Conservation (phyloP, 2,113 vertebrate genomes). For the Rhagologus leucostigma region DNA sequence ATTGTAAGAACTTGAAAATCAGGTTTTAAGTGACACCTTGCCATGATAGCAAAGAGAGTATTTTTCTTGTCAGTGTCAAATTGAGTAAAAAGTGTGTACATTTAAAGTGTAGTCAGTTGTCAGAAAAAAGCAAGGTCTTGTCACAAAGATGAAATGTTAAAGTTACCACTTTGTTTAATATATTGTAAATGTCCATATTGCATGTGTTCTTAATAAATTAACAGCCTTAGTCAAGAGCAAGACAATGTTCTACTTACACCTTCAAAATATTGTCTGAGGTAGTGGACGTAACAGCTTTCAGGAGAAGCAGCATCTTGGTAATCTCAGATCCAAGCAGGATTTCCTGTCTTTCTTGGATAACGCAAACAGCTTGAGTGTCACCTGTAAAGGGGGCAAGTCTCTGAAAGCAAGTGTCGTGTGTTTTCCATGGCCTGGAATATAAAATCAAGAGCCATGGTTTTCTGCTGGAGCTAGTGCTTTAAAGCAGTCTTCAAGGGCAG, state of each 20-base stretch:
- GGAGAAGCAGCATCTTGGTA: background rate
- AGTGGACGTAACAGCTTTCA: background rate
- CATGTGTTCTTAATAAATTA: background rate
- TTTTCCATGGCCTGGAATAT: background rate
- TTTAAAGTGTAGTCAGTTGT: conserved; percentile 15
- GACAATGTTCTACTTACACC: background rate
- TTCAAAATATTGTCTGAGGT: background rate
- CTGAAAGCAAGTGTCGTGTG: background rate
- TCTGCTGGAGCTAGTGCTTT: background rate
- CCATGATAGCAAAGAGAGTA: background rate
- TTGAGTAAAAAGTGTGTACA: background rate
- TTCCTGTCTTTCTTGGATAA: background rate
- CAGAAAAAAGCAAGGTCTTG: background rate
- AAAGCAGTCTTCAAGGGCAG: background rate
- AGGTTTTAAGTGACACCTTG: background rate
- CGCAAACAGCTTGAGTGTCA: background rate
- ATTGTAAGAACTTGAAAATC: background rate
- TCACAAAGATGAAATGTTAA: background rate
- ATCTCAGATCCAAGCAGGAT: background rate
- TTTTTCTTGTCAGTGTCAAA: conserved; percentile 29
- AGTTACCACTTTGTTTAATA: background rate
- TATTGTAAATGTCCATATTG: background rate
- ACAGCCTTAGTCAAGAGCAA: background rate
- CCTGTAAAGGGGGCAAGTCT: background rate
- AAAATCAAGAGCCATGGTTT: background rate